Evolutionary conservation across 1,140 invertebrate species (phyloP), one percentile per base, ranked within the genome.

Genomic region (Lysiphlebus fabarum): DNA sequence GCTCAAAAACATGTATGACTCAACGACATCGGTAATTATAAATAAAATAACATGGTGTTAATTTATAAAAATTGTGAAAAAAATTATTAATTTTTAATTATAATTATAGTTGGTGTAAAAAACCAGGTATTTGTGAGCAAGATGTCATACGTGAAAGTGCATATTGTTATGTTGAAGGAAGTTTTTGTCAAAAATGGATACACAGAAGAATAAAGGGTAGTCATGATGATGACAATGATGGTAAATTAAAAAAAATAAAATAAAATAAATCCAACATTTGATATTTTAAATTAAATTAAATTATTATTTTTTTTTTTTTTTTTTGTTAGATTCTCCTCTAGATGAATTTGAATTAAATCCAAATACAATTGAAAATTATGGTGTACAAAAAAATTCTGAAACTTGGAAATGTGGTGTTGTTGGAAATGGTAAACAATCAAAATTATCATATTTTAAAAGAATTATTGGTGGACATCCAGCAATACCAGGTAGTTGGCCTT

Each of bases 401-500:
- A 17, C 48, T 36, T 78, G 76, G 76, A 78, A 70, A 55, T 79
- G 77, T 45, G 77, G 75, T 6, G 36, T 72, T 0, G 43, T 61
- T 0, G 71, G 61, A n/a, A 54, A 50, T 33, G 66, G 65, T 9
- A 77, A 73, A 62, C 67, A 68, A 61, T 70, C 70, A 5, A 71
- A 67, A 49, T 59, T 77, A 1, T 73, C 74, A 0, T 77, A 78
- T 50, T 72, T 73, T 8, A 75, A 66, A 40, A 84, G 89, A 63
- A 96, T 96, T 36, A 91, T 96, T 47, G 94, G 94, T 0, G 94
- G 94, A 0, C 81, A 84, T 47, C 87, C 90, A 53, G 82, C 92
- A 0, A 74, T 80, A 5, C 87, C 84, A 61, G 89, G 91, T 8
- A 87, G 87, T 67, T 97, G 95, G 94, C 92, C 93, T 0, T 96